These are phyloP conservation scores for Nibea coibor DNA, from an alignment of 2,113 vertebrate genomes.

Conservation along the genomic window DNA sequence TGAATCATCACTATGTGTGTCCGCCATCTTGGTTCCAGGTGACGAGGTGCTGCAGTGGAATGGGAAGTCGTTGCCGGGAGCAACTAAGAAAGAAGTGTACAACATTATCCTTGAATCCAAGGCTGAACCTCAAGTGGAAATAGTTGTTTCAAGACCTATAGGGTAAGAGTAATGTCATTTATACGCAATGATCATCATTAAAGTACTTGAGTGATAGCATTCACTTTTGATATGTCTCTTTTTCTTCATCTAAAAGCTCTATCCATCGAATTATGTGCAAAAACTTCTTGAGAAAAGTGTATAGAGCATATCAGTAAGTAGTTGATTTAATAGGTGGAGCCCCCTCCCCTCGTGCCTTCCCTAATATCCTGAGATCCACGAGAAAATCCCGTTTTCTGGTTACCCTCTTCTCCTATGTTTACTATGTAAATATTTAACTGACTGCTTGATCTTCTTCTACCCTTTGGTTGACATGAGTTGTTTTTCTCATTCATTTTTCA, in stretches of 20 bases:
- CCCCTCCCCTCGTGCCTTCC: conserved; percentile 36
- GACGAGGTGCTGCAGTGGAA: conserved; percentile 99
- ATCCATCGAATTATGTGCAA: conserved; percentile 87
- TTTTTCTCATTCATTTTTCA: conserved; percentile 25
- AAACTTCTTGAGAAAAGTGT: conserved; percentile 91
- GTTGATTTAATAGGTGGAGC: conserved; percentile 48
- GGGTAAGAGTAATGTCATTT: conserved; percentile 85
- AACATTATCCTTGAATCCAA: conserved; percentile 99
- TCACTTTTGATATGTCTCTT: conserved; percentile 72
- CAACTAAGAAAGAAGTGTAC: conserved; percentile 99
- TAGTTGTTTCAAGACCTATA: conserved; percentile 98
- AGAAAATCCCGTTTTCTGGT: conserved; percentile 19
- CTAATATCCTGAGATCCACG: conserved; percentile 41
- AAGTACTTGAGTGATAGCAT: not conserved
- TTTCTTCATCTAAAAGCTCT: conserved; percentile 82
- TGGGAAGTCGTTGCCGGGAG: conserved; percentile 96
- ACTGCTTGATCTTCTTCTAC: conserved; percentile 24
- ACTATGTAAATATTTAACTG: conserved; percentile 6
- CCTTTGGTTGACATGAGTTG: conserved; percentile 24
- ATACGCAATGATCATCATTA: not conserved
- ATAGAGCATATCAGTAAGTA: conserved; percentile 93
- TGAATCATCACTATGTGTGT: not conserved
- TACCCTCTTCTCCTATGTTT: conserved; percentile 37
- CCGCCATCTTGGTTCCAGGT: conserved; percentile 81
- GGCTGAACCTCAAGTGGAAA: conserved; percentile 98